Evolutionary conservation across 2,113 vertebrate species (phyloP).

Genomic region (Scatophagus argus): DNA sequence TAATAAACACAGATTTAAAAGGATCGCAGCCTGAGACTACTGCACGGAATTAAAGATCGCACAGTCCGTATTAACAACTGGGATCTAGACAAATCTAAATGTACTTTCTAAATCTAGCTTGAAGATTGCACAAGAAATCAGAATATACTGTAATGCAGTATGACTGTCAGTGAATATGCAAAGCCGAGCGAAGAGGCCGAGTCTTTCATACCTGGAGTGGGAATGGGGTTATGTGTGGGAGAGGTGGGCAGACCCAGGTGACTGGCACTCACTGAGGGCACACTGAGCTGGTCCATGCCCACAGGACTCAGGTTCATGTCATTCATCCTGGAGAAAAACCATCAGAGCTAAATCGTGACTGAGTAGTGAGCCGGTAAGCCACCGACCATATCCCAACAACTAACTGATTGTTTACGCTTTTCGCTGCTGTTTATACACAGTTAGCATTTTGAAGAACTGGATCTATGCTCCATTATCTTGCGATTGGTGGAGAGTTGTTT

Average conservation of each 20-base stretch:
- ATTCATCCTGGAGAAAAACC: slow-evolving; percentile 89
- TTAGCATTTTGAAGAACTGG: too few relatives aligned
- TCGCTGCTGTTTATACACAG: not conserved
- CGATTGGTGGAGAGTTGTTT: accelerated
- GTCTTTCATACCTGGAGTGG: slow-evolving; percentile 87
- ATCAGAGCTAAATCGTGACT: not conserved
- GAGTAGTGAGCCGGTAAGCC: not conserved
- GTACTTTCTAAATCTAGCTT: too few relatives aligned
- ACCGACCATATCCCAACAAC: not conserved
- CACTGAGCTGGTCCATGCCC: slow-evolving; percentile 97
- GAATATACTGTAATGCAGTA: not conserved
- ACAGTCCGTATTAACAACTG: too few relatives aligned
- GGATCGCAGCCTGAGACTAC: too few relatives aligned
- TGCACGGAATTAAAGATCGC: too few relatives aligned
- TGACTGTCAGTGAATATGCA: not conserved
- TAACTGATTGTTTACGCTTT: not conserved
- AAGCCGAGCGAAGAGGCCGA: not conserved
- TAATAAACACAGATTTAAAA: not conserved
- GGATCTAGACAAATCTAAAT: too few relatives aligned
- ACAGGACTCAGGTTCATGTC: slow-evolving; percentile 97
- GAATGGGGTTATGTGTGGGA: slow-evolving; percentile 92
- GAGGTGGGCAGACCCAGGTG: slow-evolving; percentile 94
- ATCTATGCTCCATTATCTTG: not conserved
- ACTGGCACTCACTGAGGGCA: slow-evolving; percentile 91
- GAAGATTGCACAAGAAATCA: too few relatives aligned